Evolutionary conservation across 2,797 vertebrate genomes (phyloP).

Genomic region (Anabas testudineus): DNA sequence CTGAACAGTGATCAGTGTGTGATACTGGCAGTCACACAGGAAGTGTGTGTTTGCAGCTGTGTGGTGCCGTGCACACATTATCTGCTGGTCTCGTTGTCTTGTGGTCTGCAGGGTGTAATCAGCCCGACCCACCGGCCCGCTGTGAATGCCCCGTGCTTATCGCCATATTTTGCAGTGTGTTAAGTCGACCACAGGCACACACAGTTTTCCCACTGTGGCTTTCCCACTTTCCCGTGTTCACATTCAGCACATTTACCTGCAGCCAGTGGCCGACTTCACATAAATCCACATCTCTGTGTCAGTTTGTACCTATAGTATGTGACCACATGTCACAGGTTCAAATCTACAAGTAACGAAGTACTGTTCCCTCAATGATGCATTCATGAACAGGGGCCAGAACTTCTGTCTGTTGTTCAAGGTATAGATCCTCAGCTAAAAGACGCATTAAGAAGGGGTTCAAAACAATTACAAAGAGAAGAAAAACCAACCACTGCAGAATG

Average conservation of each 20-base stretch:
- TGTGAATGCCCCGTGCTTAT: constrained; percentile 64
- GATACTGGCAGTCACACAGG: background rate
- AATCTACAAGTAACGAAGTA: too few species aligned
- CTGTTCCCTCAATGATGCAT: too few species aligned
- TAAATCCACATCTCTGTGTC: too few species aligned
- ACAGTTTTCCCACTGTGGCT: constrained; percentile 49
- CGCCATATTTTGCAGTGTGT: constrained; percentile 58
- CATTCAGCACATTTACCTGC: constrained; percentile 56
- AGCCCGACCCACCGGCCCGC: constrained; percentile 43
- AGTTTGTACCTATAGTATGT: too few species aligned
- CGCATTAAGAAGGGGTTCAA: too few species aligned
- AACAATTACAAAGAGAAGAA: too few species aligned
- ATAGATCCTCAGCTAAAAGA: too few species aligned
- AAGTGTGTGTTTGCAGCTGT: constrained; percentile 34
- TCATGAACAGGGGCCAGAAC: too few species aligned
- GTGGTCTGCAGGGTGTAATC: constrained; percentile 59
- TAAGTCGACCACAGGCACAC: constrained; percentile 56
- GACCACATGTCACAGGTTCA: too few species aligned
- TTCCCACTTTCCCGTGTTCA: constrained; percentile 37
- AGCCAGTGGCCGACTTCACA: background rate
- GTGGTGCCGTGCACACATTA: constrained; percentile 2
- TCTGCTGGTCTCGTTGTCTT: constrained; percentile 34
- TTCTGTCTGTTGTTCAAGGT: too few species aligned
- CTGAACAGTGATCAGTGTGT: too few species aligned
- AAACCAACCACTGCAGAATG: too few species aligned